Evolutionary conservation across 2,797 vertebrate species (phyloP).

Genomic region (Enteromius argenteus): DNA sequence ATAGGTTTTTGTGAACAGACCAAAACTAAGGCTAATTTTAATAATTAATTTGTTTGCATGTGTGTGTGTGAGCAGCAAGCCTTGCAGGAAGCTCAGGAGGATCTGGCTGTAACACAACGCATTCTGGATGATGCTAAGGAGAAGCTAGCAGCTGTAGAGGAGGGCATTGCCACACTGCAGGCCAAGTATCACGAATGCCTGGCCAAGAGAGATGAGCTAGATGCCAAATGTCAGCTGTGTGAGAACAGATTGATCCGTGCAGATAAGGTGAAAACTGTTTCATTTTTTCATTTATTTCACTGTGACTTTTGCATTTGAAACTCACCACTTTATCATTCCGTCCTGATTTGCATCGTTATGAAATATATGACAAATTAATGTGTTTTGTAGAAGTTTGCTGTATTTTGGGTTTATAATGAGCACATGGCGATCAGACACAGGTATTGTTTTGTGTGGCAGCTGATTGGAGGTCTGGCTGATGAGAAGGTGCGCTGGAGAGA

Average conservation of each 20-base stretch:
- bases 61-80: slow-evolving; percentile 78
- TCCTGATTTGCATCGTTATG: neutral
- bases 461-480: slow-evolving; percentile 88
- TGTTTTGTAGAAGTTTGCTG: neutral
- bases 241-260: slow-evolving; percentile 83
- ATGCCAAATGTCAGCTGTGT: slow-evolving; percentile 86
- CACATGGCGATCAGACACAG: neutral
- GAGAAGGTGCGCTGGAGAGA: slow-evolving; percentile 91
- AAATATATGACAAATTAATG: neutral
- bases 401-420: neutral
- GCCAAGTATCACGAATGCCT: slow-evolving; percentile 82
- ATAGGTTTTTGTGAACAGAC: neutral
- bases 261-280: slow-evolving; percentile 77
- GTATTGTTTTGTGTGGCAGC: slow-evolving; percentile 71
- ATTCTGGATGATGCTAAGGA: slow-evolving; percentile 84
- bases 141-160: slow-evolving; percentile 80
- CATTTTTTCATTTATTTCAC: neutral
- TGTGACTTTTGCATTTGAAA: neutral
- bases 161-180: slow-evolving; percentile 82
- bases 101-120: slow-evolving; percentile 81
- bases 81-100: slow-evolving; percentile 83
- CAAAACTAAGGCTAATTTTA: neutral
- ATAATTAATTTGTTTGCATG: neutral
- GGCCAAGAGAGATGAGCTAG: slow-evolving; percentile 87
- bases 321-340: neutral